These are phyloP conservation scores for Ischnura elegans DNA, from an alignment of 2,888 invertebrate genomes.

Conservation along the genomic window DNA sequence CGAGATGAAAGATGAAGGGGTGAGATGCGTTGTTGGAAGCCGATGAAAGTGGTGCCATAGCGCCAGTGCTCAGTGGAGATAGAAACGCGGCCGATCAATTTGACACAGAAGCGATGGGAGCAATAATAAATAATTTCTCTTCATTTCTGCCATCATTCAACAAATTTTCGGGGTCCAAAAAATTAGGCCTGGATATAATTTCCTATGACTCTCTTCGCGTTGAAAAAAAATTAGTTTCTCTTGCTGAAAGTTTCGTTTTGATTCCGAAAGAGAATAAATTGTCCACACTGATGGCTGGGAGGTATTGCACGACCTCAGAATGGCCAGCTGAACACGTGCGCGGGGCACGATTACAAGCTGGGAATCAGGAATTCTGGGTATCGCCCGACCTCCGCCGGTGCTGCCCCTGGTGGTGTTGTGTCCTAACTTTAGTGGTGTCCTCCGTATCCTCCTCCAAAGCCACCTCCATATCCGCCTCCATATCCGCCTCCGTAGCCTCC, in stretches of 20 bases:
- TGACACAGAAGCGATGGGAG: neutral
- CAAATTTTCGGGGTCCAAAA: neutral
- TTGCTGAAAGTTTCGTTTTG: neutral
- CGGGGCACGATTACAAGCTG: too few species aligned
- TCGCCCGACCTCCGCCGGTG: neutral
- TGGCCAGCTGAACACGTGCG: too few species aligned
- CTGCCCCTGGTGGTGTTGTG: neutral
- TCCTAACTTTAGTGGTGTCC: neutral
- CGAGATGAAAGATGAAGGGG: neutral
- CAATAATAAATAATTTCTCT: neutral
- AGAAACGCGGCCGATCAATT: neutral
- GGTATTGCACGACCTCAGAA: neutral
- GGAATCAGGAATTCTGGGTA: too few species aligned
- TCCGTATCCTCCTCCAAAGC: conserved; percentile 4
- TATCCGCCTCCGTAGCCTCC: conserved; percentile 22
- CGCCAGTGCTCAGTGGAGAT: neutral
- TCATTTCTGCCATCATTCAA: neutral
- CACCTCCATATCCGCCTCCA: conserved; percentile 22
- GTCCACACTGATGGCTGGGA: neutral
- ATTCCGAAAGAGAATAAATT: neutral
- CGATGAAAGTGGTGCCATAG: neutral
- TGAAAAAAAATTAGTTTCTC: neutral
- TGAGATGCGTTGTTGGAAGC: neutral
- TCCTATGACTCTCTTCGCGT: neutral
- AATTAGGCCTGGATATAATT: neutral